Base-by-base conservation (phyloP, 2,113 vertebrate species). In the Opisthocomus hoazin region DNA sequence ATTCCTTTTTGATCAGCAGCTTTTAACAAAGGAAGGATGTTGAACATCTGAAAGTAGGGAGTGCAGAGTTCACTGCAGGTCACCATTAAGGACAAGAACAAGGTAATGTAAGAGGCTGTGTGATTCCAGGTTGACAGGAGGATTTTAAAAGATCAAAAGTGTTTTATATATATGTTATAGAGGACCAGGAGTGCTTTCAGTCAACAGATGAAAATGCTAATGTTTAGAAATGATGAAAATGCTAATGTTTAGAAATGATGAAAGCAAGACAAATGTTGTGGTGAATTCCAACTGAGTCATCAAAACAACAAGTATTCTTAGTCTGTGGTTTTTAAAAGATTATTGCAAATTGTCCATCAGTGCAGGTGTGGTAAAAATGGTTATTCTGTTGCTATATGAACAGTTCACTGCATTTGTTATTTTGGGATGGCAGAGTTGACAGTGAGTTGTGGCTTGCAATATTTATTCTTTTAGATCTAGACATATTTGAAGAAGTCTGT, bases 301-400 rank as follows among this genome's bases (percentile, higher is more conserved):
- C 95, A 95, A 95, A 97, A 93, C 87, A 96, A 95, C 51, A 92
- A 79, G 76, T 95, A 96, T 90, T 96, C 96, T 94, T 91, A 89
- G 84, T 87, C 61, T 94, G 92, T 83, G 87, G 82, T 83, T 97
- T 95, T 96, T 87, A 92, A 97, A 93, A 96, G 89, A 93, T 89
- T 65, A 43, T 71, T 92, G 85, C 90, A 96, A 89, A 96, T 94
- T 89, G 86, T 51, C 88, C 84, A 81, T 89, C 92, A 93, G 85
- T 48, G 90, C 57, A 94, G 90, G 90, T 85, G 73, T 94, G 85
- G 78, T 89, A 70, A 91, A 94, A 68, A 87, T 76, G 68, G 70
- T 79, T 79, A 29, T 45, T 92, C 89, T 64, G 64, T 29, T 91
- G 70, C 78, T 95, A 11, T 65, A n/a, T 14, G 89, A 81, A 78